Base-by-base conservation (phyloP, 1,140 invertebrate genomes). In the Hirudo medicinalis region DNA sequence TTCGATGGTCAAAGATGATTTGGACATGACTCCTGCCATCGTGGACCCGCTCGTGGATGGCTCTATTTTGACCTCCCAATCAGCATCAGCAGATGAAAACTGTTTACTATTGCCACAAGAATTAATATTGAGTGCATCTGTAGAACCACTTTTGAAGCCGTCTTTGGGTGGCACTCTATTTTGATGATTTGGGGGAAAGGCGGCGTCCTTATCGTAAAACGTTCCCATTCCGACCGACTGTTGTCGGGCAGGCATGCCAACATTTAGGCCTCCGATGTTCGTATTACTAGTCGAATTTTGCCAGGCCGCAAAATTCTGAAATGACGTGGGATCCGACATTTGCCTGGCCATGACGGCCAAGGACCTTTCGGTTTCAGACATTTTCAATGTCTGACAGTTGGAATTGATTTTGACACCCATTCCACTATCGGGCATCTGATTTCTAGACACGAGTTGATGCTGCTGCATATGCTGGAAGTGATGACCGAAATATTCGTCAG, bases 51-150 rank as follows among this genome's bases (percentile, higher is more conserved):
- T 63, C 8, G 8, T 11, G 19, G 22, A 25, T 13, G 57, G 29
- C 29, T 63, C 57, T 25, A 63, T 63, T 63, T 63, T 63, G 11
- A 63, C 57, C 29, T 63, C 57, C 57, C 57, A 63, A 63, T 63
- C 57, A 13, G 57, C 29, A 9, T 63, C 57, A 9, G 43, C 15
- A 49, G 43, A 49, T 17, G 15, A 5, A 49, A 49, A 49, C 32
- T 36, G 32, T 49, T 49, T 49, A 49, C 43, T 49, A 13, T 9
- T 49, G 13, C 43, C 43, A 49, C 43, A 49, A 49, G 43, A 49
- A 13, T 49, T 49, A 49, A 17, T 49, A 49, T 49, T 49, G 43
- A 15, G 43, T 15, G 15, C 15, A 17, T 49, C 43, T 17, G 11
- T 13, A 49, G 43, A 49, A 49, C 43, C 43, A 17, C 43, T 49